Evolutionary conservation across 1,140 invertebrate genomes (phyloP).

Genomic region (Carposina sasakii): DNA sequence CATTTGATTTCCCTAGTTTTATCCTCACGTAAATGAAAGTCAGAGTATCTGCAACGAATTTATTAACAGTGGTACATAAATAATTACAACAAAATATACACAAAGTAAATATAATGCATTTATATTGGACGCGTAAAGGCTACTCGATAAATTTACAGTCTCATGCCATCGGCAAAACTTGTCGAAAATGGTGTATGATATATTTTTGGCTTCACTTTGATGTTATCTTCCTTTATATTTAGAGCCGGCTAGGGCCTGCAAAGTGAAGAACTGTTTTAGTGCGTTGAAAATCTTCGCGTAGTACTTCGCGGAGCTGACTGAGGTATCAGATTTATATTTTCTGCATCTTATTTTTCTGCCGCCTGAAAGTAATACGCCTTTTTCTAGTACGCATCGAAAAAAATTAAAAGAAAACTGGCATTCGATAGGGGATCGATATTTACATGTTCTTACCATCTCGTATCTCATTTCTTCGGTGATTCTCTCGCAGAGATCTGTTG

Average conservation of each 20-base stretch:
- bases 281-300: constrained; percentile 62
- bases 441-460: constrained; percentile 84
- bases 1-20: too few species aligned
- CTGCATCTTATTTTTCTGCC: constrained; percentile 65
- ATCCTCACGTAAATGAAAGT: too few species aligned
- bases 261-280: constrained; percentile 66
- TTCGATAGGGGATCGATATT: constrained; percentile 44
- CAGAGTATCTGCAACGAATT: constrained; percentile 45
- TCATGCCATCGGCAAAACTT: constrained; percentile 30
- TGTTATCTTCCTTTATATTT: constrained; percentile 63
- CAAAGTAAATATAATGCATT: constrained; percentile 44
- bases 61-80: constrained; percentile 57
- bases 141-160: constrained; percentile 39
- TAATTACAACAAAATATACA: constrained; percentile 55
- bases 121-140: constrained; percentile 33
- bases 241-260: constrained; percentile 57
- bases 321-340: constrained; percentile 60
- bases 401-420: constrained; percentile 30
- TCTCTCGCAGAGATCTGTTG: constrained; percentile 87
- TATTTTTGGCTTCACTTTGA: constrained; percentile 8
- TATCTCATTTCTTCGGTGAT: constrained; percentile 95
- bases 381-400: constrained; percentile 32
- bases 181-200: too few species aligned
- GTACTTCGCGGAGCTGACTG: constrained; percentile 56
- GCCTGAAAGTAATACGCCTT: constrained; percentile 49